phyloP scores from a whole-genome alignment of 53 echinoderm and acorn worm species.

The Paracentrotus lividus region DNA sequence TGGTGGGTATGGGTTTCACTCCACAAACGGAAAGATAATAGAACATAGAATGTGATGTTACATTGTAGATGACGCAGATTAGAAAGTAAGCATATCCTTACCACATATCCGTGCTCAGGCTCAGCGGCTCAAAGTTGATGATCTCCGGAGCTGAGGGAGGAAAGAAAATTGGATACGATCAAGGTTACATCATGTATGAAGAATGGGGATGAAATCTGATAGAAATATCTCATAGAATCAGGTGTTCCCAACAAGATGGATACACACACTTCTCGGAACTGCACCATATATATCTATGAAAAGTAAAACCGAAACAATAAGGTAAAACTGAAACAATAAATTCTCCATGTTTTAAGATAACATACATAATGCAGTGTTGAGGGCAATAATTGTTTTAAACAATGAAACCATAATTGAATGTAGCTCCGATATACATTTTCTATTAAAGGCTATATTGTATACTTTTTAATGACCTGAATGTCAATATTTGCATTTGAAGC shows the following conservation, averaged over 20 bases:
- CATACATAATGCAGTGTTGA: no score
- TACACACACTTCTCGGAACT: background rate
- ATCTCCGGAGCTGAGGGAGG: constrained; percentile 89
- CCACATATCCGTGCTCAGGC: constrained; percentile 96
- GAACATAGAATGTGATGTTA: background rate
- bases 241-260: background rate
- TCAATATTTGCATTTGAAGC: no score
- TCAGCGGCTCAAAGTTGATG: constrained; percentile 91
- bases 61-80: background rate
- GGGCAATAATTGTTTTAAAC: no score
- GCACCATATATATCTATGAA: background rate
- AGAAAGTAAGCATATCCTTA: constrained; percentile 74
- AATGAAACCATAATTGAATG: no score
- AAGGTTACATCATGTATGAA: background rate
- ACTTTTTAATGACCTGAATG: no score
- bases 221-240: background rate
- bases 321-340: background rate
- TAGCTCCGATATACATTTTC: no score
- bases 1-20: background rate
- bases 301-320: background rate
- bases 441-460: no score
- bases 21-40: background rate
- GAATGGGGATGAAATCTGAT: background rate
- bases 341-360: background rate
- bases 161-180: background rate